Evolutionary conservation across 2,888 invertebrate genomes (phyloP).

Genomic region (Coleophora deauratella): DNA sequence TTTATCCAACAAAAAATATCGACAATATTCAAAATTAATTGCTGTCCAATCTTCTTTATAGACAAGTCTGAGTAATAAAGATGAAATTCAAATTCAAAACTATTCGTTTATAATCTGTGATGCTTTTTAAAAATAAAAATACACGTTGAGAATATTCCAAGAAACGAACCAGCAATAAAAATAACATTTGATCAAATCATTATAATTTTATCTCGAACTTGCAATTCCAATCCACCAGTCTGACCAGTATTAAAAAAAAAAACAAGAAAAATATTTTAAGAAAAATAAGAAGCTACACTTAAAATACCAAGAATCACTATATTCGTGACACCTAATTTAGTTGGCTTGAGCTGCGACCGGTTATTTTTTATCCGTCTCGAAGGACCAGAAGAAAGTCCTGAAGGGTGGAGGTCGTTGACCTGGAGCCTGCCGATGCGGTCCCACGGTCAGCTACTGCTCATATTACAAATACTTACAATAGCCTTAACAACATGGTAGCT

Average conservation of each 20-base stretch:
- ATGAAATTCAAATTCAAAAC: too few species aligned
- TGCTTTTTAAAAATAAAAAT: too few species aligned
- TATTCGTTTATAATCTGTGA: too few species aligned
- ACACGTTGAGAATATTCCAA: neutral
- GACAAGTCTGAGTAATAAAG: too few species aligned
- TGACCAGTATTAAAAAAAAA: neutral
- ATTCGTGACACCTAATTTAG: neutral
- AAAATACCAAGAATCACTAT: too few species aligned
- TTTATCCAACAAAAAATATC: too few species aligned
- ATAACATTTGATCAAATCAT: neutral
- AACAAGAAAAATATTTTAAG: too few species aligned
- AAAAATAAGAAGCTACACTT: neutral
- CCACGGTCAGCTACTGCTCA: conserved; percentile 9
- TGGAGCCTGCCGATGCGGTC: conserved; percentile 1
- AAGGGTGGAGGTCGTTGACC: conserved; percentile 6
- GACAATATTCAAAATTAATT: too few species aligned
- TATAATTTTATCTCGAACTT: neutral
- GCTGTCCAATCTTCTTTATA: too few species aligned
- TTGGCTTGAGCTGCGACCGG: neutral
- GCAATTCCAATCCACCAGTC: neutral
- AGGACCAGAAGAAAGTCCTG: conserved; percentile 14
- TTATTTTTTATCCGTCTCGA: conserved; percentile 9
- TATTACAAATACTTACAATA: conserved; percentile 3
- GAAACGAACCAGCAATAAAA: neutral
- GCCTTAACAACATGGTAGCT: neutral